Evolutionary conservation across 1,140 invertebrate genomes (phyloP).

Genomic region (Euwallacea similis): DNA sequence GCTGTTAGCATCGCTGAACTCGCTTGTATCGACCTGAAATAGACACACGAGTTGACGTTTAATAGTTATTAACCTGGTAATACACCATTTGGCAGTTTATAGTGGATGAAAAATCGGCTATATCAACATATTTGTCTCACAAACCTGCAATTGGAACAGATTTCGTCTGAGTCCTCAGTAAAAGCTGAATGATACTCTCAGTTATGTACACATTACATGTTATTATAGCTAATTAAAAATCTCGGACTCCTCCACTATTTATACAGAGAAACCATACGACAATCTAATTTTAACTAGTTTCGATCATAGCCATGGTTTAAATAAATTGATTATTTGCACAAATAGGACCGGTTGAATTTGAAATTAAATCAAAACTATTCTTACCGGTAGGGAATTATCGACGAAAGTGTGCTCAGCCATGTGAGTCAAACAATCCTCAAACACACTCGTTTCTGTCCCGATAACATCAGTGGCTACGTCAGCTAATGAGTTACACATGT

Average conservation of each 20-base stretch:
- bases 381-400: conserved; percentile 27
- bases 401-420: conserved; percentile 51
- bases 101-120: no score
- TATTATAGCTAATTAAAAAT: no score
- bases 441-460: conserved; percentile 58
- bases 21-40: conserved; percentile 43
- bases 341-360: background rate
- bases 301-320: background rate
- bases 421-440: conserved; percentile 58
- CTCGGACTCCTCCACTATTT: background rate
- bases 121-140: no score
- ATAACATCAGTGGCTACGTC: conserved; percentile 63
- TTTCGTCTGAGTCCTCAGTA: no score
- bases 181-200: no score
- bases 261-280: background rate
- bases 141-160: no score
- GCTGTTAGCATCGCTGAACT: conserved; percentile 52
- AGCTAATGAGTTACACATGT: conserved; percentile 63
- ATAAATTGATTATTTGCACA: no score
- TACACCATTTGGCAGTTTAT: no score
- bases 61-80: no score
- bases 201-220: no score
- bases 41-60: no score
- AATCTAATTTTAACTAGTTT: background rate
- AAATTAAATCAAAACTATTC: background rate